Evolutionary conservation across 2,797 vertebrate genomes (phyloP).

Genomic region (Sphaeramia orbicularis): DNA sequence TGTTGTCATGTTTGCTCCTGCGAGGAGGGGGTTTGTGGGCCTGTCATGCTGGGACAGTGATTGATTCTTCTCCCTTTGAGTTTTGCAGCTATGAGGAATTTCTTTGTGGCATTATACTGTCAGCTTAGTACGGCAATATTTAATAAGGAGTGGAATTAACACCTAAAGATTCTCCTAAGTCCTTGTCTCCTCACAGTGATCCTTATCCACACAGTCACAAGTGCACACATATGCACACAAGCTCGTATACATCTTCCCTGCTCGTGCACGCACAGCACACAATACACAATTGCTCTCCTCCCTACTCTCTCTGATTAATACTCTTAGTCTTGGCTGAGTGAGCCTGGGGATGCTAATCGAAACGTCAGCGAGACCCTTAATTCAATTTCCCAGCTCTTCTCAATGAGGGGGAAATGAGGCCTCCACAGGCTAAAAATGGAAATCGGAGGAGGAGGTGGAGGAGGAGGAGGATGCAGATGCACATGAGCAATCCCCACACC

Average conservation of each 20-base stretch:
- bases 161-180: constrained; percentile 45
- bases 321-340: constrained; percentile 69
- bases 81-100: constrained; percentile 30
- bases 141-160: constrained; percentile 66
- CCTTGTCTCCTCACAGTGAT: constrained; percentile 30
- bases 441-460: constrained; percentile 42
- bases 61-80: constrained; percentile 51
- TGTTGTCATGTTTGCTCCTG: constrained; percentile 37
- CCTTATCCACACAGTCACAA: constrained; percentile 27
- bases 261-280: constrained; percentile 7
- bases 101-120: constrained; percentile 46
- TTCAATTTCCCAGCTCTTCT: constrained; percentile 81
- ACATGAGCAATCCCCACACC: constrained; percentile 71
- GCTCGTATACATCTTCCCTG: constrained; percentile 8
- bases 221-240: neutral
- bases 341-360: constrained; percentile 77
- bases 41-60: constrained; percentile 27
- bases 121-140: constrained; percentile 55
- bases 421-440: constrained; percentile 80
- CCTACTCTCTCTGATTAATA: constrained; percentile 72
- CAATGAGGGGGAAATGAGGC: constrained; percentile 77
- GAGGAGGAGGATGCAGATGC: constrained; percentile 60
- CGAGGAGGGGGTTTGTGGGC: constrained; percentile 10
- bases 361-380: constrained; percentile 81
- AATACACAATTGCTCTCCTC: constrained; percentile 39